phyloP scores from a whole-genome alignment of 1,140 invertebrate species.

The Drosophila sp. region DNA sequence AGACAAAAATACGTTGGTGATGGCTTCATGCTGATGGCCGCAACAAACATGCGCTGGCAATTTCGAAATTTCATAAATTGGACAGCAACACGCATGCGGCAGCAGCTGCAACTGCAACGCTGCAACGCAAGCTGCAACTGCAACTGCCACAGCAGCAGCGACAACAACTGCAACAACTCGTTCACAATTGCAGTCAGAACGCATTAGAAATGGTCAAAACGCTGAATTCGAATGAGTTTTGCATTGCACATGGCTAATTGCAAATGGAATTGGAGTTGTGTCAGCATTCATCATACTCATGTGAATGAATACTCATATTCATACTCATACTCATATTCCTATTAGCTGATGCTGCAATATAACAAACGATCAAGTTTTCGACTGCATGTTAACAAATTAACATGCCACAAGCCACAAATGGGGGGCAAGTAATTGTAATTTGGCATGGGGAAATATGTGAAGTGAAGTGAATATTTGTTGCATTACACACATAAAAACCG shows the following conservation, averaged over 20 bases:
- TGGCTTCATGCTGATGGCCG: constrained; percentile 45
- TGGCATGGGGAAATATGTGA: no score
- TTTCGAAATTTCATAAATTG: constrained; percentile 61
- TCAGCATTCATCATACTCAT: constrained; percentile 42
- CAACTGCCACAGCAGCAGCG: constrained; percentile 41
- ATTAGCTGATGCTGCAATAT: constrained; percentile 10
- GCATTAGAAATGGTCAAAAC: constrained; percentile 45
- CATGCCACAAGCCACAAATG: neutral
- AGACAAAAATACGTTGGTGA: no score
- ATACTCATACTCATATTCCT: no score
- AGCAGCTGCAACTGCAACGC: constrained; percentile 18
- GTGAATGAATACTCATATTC: constrained; percentile 12
- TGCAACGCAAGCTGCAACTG: constrained; percentile 42
- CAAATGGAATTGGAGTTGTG: constrained; percentile 31
- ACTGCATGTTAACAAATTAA: constrained; percentile 1
- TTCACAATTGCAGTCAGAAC: constrained; percentile 47
- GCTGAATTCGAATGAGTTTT: constrained; percentile 37
- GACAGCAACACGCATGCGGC: constrained; percentile 65
- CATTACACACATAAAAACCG: no score
- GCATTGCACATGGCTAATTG: constrained; percentile 40
- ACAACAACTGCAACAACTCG: constrained; percentile 19
- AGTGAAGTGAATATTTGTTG: no score
- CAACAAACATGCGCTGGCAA: constrained; percentile 50
- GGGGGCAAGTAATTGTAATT: no score
- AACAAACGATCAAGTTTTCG: neutral